Evolutionary conservation across 1,140 invertebrate genomes (phyloP).

Genomic region (Zaprionus inermis): DNA sequence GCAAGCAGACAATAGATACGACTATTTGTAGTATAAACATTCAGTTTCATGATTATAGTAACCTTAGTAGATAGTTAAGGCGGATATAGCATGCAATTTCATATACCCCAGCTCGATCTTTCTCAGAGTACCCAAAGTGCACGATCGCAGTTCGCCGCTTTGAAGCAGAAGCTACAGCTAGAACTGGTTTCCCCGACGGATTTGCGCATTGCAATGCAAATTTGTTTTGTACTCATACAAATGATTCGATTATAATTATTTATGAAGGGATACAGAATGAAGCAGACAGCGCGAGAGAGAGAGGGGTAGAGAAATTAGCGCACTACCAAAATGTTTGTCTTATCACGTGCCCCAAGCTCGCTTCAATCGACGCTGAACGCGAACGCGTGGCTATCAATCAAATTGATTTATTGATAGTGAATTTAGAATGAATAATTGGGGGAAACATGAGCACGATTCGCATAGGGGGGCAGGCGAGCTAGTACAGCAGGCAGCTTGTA

Average conservation of each 20-base stretch:
- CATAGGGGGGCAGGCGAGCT: no score
- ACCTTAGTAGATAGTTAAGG: neutral
- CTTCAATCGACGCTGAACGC: neutral
- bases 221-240: conserved; percentile 30
- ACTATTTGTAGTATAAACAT: neutral
- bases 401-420: conserved; percentile 66
- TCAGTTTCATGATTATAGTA: neutral
- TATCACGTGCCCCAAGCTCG: conserved; percentile 59
- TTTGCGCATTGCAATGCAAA: conserved; percentile 31
- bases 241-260: conserved; percentile 37
- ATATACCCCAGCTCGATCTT: neutral
- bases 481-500: no score
- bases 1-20: conserved; percentile 5
- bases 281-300: neutral
- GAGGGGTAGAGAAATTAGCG: neutral
- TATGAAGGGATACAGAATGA: conserved; percentile 17
- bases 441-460: conserved; percentile 13
- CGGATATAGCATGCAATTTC: neutral
- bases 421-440: conserved; percentile 54
- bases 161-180: neutral
- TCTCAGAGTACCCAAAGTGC: neutral
- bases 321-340: conserved; percentile 30
- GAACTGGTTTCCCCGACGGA: conserved; percentile 28
- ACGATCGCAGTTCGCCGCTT: conserved; percentile 3
- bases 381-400: conserved; percentile 60